Conservation (phyloP, 2,888 invertebrate genomes). For the Phymatocera aterrima region DNA sequence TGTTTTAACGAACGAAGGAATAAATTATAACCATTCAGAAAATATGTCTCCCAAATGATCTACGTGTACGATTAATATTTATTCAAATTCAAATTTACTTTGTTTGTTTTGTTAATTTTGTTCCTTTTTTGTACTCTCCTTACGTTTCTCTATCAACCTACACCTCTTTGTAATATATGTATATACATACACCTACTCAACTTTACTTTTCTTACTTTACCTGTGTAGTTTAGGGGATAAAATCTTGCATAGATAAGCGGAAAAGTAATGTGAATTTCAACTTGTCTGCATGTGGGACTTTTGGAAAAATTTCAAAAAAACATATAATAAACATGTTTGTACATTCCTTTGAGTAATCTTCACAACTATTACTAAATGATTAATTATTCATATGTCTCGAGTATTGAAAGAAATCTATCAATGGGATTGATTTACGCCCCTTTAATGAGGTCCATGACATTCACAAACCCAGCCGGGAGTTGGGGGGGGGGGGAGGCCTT, state of each 20-base stretch:
- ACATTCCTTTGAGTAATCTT: background rate
- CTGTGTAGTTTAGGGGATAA: background rate
- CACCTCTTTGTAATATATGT: too few relatives aligned
- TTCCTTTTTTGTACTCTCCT: background rate
- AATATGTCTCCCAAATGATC: constrained; percentile 72
- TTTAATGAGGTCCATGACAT: constrained; percentile 72
- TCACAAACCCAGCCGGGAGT: constrained; percentile 71
- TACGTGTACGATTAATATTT: constrained; percentile 35
- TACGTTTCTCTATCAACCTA: background rate
- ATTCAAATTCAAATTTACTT: background rate
- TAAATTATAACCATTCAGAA: constrained; percentile 65
- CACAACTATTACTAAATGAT: background rate
- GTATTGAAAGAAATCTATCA: constrained; percentile 24
- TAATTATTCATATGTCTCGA: background rate
- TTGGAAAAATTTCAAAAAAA: background rate
- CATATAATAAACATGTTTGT: too few relatives aligned
- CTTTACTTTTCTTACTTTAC: too few relatives aligned
- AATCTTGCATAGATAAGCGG: background rate
- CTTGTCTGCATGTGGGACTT: background rate
- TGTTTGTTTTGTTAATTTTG: background rate
- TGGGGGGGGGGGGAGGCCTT: constrained; percentile 65
- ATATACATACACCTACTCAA: too few relatives aligned
- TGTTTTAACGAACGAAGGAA: constrained; percentile 20
- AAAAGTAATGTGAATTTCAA: background rate
- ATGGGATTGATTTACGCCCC: constrained; percentile 69